Evolutionary conservation across 1,140 invertebrate species (phyloP), one percentile per base, ranked within the genome.

Genomic region (Odontomachus brunneus): DNA sequence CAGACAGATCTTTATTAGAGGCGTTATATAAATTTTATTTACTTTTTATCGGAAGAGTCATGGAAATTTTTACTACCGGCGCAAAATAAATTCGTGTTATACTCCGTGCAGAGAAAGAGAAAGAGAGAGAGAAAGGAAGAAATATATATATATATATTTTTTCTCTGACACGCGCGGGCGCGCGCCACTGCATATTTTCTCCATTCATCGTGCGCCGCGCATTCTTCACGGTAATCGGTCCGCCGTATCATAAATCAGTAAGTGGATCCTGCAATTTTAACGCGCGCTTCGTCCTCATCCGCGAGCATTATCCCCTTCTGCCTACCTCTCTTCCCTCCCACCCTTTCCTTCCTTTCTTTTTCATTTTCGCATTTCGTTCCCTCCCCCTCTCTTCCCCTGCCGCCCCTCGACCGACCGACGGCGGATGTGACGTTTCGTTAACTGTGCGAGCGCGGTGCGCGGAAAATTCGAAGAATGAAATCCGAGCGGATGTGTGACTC

Each of bases 241-340:
- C 38, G 51, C 33, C 51, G 26, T 49, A 80, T 80, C 75, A 51
- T 80, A 71, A 80, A 80, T 80, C 66, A 80, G 75, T 69, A 69
- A 80, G 69, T 80, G 75, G 65, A 80, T 78, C 51, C 75, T 80
- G 75, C 75, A 80, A 80, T 80, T 80, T 80, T 80, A 80, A 80
- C 65, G 53, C 53, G 38, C 75, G 24, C 17, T 69, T 9, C 75
- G 22, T 69, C 14, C 75, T 22, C 63, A 24, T 57, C 49, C 29
- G 22, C 75, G 33, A 14, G 33, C 33, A 80, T 80, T 80, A 80
- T 69, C 69, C 19, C 33, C 33, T 44, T 55, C 14, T 24, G 14
- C 63, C 44, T 38, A 15, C 38, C 9, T 11, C 3, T 7, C 9
- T 11, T 11, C 38, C 38, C 38, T 44, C 38, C 38, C 38, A 0